phyloP scores from a whole-genome alignment of 2,113 vertebrate species.

The Calypte anna region DNA sequence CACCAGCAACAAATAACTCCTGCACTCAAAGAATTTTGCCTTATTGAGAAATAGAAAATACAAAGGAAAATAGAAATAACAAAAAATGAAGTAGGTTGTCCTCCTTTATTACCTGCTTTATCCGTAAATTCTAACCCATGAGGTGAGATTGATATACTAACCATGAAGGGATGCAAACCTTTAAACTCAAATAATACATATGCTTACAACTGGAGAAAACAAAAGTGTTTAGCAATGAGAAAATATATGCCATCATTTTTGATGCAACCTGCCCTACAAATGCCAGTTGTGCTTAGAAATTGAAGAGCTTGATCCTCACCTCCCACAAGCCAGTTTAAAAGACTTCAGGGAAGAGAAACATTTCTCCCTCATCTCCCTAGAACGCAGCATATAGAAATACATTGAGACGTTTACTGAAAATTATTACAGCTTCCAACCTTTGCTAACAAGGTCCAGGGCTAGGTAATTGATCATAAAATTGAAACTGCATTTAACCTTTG shows the following conservation, averaged over 20 bases:
- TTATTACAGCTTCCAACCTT: conserved; percentile 32
- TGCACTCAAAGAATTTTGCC: neutral
- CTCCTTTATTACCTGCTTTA: neutral
- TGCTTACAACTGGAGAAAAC: neutral
- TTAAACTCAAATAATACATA: neutral
- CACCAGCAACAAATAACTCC: neutral
- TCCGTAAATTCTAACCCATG: neutral
- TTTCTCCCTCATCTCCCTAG: neutral
- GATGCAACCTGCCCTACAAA: neutral
- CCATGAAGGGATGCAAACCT: accelerated
- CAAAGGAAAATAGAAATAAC: neutral
- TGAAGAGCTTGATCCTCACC: neutral
- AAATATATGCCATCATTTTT: neutral
- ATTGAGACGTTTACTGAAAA: conserved; percentile 6
- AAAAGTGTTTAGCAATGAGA: neutral
- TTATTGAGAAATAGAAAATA: neutral
- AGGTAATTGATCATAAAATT: conserved; percentile 45
- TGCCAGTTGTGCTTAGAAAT: neutral
- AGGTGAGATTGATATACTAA: neutral
- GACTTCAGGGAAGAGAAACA: neutral
- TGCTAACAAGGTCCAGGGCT: conserved; percentile 37
- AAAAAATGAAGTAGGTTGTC: neutral
- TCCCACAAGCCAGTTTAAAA: neutral
- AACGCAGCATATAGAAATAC: neutral
- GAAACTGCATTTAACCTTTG: conserved; percentile 32